Evolutionary conservation across 2,113 vertebrate genomes (phyloP).

Genomic region (Isurus oxyrinchus): DNA sequence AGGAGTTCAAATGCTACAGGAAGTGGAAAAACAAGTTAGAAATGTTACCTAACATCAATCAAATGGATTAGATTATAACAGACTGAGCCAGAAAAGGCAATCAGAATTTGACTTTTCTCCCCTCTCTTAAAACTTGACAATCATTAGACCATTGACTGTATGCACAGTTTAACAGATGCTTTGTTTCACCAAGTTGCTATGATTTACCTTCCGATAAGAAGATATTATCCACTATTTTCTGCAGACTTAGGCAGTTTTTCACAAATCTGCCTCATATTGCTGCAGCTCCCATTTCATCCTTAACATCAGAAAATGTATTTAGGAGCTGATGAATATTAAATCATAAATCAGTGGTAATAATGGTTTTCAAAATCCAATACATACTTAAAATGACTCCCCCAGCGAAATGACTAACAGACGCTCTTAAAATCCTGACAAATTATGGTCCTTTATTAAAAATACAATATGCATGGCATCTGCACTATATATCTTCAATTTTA

Average conservation of each 20-base stretch:
- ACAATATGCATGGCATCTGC: neutral
- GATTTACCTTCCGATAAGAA: neutral
- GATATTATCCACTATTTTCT: conserved; percentile 7
- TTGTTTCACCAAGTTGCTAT: neutral
- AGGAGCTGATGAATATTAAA: conserved; percentile 33
- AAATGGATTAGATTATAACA: neutral
- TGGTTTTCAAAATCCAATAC: conserved; percentile 17
- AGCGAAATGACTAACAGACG: neutral
- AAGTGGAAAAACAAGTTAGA: neutral
- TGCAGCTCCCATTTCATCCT: conserved; percentile 12
- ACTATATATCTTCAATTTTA: conserved; percentile 5
- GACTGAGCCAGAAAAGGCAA: neutral
- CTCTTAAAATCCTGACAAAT: conserved; percentile 30
- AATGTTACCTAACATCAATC: neutral
- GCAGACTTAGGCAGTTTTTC: conserved; percentile 24
- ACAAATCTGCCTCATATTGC: neutral
- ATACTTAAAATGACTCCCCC: conserved; percentile 7
- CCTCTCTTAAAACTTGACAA: neutral
- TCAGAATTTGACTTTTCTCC: neutral
- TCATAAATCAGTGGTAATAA: conserved; percentile 32
- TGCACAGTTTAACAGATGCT: neutral
- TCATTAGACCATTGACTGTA: neutral
- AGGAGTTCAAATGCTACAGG: neutral
- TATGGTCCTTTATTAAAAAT: conserved; percentile 27
- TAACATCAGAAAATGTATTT: conserved; percentile 28